These are phyloP conservation scores for Bergia puertoricense DNA, from an alignment of 92 coral and sea anemone genomes.

Conservation along the genomic window DNA sequence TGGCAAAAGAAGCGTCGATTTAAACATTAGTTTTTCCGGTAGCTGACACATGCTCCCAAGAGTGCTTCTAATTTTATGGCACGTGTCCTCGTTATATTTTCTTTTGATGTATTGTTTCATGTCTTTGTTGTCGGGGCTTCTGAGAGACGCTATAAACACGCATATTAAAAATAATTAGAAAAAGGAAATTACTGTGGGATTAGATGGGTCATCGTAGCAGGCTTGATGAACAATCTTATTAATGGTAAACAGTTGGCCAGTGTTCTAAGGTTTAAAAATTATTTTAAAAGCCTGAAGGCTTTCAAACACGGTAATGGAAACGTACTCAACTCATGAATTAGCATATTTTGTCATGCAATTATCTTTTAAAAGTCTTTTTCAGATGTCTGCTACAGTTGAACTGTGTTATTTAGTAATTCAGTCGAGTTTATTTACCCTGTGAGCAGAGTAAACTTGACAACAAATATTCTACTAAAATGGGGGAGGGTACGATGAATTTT, in stretches of 20 bases:
- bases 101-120: background rate
- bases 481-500: no score
- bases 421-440: no score
- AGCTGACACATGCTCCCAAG: constrained; percentile 1
- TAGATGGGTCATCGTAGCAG: background rate
- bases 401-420: no score
- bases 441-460: no score
- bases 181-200: background rate
- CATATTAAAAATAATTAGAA: constrained; percentile 1
- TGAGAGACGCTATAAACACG: constrained; percentile 5
- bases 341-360: constrained; percentile 31
- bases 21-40: background rate
- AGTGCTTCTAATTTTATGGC: constrained; percentile 10
- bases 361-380: background rate
- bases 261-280: background rate
- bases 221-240: no score
- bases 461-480: no score
- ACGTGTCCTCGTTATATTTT: constrained; percentile 5
- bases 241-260: background rate
- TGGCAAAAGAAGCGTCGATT: background rate
- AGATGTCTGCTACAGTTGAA: no score
- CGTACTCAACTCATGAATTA: background rate
- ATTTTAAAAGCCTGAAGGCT: background rate
- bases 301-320: no score
- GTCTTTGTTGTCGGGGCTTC: constrained; percentile 31